Conservation (phyloP, 1,140 invertebrate genomes). For the Drosophila arizonae region DNA sequence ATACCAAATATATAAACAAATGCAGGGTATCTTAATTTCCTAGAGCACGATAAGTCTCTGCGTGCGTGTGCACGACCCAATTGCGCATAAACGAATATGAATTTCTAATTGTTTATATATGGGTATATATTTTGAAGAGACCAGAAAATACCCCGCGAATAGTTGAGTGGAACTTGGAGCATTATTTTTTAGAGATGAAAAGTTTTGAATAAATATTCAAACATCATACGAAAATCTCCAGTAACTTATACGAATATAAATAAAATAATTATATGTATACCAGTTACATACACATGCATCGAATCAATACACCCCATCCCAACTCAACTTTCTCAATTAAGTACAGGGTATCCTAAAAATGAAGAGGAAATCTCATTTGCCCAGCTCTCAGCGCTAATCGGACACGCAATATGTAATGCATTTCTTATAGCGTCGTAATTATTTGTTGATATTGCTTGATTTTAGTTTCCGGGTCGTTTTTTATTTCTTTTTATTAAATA, state of each 20-base stretch:
- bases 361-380: constrained; percentile 17
- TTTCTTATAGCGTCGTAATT: constrained; percentile 49
- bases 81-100: constrained; percentile 15
- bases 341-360: constrained; percentile 3
- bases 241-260: not conserved
- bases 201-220: too few relatives aligned
- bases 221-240: too few relatives aligned
- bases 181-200: too few relatives aligned
- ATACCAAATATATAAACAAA: constrained; percentile 17
- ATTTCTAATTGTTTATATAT: constrained; percentile 15
- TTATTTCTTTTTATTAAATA: not conserved
- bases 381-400: constrained; percentile 32
- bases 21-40: constrained; percentile 17
- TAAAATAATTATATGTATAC: too few relatives aligned
- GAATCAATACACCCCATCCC: not conserved
- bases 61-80: constrained; percentile 15
- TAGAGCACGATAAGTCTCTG: constrained; percentile 14
- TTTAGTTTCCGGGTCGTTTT: constrained; percentile 53
- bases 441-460: constrained; percentile 47
- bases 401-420: constrained; percentile 58
- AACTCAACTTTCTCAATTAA: not conserved
- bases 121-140: not conserved
- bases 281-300: not conserved
- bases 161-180: not conserved
- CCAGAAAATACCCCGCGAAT: not conserved